phyloP scores from a whole-genome alignment of 2,797 vertebrate genomes.

The Sebastes melanostomus region DNA sequence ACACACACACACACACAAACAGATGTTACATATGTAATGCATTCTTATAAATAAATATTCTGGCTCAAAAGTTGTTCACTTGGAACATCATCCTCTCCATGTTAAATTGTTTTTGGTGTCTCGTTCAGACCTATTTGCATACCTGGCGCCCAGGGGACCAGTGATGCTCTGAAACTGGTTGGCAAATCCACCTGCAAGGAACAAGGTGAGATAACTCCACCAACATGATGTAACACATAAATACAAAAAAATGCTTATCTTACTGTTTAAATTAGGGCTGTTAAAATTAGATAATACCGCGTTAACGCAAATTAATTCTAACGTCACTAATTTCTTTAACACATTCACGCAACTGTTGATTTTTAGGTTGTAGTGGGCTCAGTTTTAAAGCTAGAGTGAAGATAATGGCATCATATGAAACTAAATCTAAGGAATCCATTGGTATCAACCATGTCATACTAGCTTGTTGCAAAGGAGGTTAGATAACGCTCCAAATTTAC shows the following conservation, averaged over 20 bases:
- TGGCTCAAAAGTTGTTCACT: background rate
- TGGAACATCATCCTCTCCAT: background rate
- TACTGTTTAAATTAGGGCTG: too few relatives aligned
- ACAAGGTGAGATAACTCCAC: constrained; percentile 57
- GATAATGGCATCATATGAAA: too few relatives aligned
- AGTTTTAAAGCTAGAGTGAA: too few relatives aligned
- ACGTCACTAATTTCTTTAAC: too few relatives aligned
- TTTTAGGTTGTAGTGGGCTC: too few relatives aligned
- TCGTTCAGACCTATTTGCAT: constrained; percentile 72
- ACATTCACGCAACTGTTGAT: too few relatives aligned
- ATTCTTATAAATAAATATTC: background rate
- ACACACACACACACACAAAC: background rate
- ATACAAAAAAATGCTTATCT: background rate
- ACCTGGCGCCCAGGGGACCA: constrained; percentile 72
- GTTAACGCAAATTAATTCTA: too few relatives aligned
- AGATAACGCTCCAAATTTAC: too few relatives aligned
- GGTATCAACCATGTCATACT: too few relatives aligned
- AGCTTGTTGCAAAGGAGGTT: too few relatives aligned
- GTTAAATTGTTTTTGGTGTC: background rate
- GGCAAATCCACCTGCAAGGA: constrained; percentile 41
- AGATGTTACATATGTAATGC: background rate
- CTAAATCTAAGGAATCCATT: too few relatives aligned
- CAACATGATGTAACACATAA: background rate
- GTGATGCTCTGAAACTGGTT: constrained; percentile 54
- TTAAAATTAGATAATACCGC: too few relatives aligned